Evolutionary conservation across 1,140 invertebrate genomes (phyloP).

Genomic region (Trachymyrmex cornetzi): DNA sequence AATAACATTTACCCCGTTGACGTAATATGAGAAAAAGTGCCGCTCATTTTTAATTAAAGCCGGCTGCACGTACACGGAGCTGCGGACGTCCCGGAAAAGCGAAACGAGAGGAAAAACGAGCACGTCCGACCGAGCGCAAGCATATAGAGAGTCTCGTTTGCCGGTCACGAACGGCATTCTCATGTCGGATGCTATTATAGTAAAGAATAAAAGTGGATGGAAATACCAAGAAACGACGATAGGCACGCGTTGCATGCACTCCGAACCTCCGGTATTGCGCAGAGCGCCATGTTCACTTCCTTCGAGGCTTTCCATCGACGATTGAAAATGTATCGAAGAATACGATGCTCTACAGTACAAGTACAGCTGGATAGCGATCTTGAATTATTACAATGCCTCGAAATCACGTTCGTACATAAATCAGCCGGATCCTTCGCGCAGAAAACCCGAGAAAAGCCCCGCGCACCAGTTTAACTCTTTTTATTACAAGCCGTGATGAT

Average conservation of each 20-base stretch:
- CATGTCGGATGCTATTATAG: slow-evolving; percentile 65
- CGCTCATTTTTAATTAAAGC: slow-evolving; percentile 65
- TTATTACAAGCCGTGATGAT: background rate
- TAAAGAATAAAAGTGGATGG: slow-evolving; percentile 66
- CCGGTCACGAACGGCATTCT: slow-evolving; percentile 62
- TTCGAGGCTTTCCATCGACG: background rate
- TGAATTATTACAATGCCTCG: slow-evolving; percentile 45
- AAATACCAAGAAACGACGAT: slow-evolving; percentile 66
- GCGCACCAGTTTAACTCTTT: background rate
- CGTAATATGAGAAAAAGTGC: slow-evolving; percentile 63
- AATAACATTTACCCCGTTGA: slow-evolving; percentile 58
- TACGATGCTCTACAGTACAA: background rate
- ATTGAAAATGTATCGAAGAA: slow-evolving; percentile 52
- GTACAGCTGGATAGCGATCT: slow-evolving; percentile 17
- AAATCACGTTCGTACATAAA: slow-evolving; percentile 37
- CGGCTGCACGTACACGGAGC: slow-evolving; percentile 57
- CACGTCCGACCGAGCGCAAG: slow-evolving; percentile 55
- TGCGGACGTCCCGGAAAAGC: slow-evolving; percentile 55
- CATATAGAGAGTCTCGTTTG: slow-evolving; percentile 56
- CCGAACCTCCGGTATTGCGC: slow-evolving; percentile 18
- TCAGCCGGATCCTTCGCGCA: slow-evolving; percentile 18
- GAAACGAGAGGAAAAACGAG: slow-evolving; percentile 61
- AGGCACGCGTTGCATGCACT: slow-evolving; percentile 61
- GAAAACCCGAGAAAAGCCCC: slow-evolving; percentile 13
- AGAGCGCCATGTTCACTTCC: slow-evolving; percentile 15